Conservation (phyloP, 2,113 vertebrate genomes). For the Cyanoramphus novaezelandiae region DNA sequence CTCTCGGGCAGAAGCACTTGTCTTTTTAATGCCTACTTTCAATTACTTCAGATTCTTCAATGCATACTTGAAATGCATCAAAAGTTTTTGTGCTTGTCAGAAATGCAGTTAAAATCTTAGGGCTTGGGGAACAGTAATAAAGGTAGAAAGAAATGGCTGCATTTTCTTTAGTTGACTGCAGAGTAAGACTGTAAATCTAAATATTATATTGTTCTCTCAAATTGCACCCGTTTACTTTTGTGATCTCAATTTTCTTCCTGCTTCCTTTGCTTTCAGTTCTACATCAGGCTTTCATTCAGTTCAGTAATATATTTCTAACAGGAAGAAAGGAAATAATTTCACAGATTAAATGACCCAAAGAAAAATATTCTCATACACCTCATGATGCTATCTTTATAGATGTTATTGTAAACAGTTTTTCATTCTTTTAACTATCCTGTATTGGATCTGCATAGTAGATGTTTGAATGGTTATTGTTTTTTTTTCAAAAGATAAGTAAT, state of each 20-base stretch:
- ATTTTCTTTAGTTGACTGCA: neutral
- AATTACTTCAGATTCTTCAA: neutral
- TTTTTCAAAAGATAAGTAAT: neutral
- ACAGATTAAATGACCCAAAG: constrained; percentile 22
- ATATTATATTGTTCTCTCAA: neutral
- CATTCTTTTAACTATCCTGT: neutral
- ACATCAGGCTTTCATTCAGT: neutral
- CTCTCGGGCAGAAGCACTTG: neutral
- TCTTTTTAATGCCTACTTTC: neutral
- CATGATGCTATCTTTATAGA: constrained; percentile 8
- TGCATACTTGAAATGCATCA: neutral
- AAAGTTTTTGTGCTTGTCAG: neutral
- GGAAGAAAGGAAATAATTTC: constrained; percentile 44
- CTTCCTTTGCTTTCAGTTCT: constrained; percentile 14
- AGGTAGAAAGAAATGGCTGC: neutral
- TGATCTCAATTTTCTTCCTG: neutral
- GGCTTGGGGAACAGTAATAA: neutral
- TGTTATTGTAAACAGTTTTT: neutral
- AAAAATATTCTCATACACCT: constrained; percentile 39
- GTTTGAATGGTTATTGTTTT: neutral
- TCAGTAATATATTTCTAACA: constrained; percentile 28
- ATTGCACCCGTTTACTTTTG: neutral
- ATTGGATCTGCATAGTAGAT: neutral
- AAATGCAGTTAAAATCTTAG: neutral
- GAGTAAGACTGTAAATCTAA: neutral